Percentiles rank a stretch among this genome's conserved stretches.
Evolutionary conservation across 2,113 vertebrate genomes (phyloP).

Genomic region (Calyptomena viridis): DNA sequence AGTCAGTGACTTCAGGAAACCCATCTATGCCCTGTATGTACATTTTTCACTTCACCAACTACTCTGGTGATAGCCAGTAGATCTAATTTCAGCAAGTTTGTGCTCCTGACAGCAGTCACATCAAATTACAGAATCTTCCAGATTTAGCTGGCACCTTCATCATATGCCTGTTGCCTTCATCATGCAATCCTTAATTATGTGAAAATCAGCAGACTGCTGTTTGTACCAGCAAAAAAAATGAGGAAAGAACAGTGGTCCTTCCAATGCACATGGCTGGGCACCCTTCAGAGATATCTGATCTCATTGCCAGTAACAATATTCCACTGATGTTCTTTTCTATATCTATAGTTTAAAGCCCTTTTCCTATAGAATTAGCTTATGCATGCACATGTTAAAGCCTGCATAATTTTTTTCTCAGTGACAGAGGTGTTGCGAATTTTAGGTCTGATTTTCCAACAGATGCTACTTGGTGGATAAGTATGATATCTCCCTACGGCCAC

Average conservation of each 20-base stretch:
- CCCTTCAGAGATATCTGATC: conserved; percentile 49
- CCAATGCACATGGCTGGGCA: conserved; percentile 31
- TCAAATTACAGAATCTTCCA: conserved; percentile 64
- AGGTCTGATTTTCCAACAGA: conserved; percentile 5
- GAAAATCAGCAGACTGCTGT: conserved; percentile 58
- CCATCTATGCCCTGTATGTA: conserved; percentile 42
- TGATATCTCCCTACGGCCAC: background rate
- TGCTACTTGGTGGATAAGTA: background rate
- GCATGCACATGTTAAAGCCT: conserved; percentile 11
- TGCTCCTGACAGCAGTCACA: conserved; percentile 65
- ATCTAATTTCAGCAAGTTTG: conserved; percentile 54
- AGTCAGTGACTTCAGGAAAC: conserved; percentile 50
- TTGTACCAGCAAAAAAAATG: conserved; percentile 57
- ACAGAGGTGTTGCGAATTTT: background rate
- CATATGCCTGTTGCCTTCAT: conserved; percentile 65
- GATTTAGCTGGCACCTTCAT: conserved; percentile 63
- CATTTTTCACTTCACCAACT: conserved; percentile 52
- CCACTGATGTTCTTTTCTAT: conserved; percentile 14
- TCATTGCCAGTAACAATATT: conserved; percentile 56
- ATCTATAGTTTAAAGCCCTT: conserved; percentile 1
- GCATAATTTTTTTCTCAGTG: background rate
- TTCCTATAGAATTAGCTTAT: conserved; percentile 23
- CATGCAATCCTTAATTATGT: conserved; percentile 68
- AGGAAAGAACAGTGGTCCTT: conserved; percentile 38
- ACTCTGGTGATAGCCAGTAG: conserved; percentile 31